Percentiles rank a stretch among this genome's conserved stretches.
phyloP scores from a whole-genome alignment of 1,140 invertebrate species.

The Lamellibrachia luymesi region DNA sequence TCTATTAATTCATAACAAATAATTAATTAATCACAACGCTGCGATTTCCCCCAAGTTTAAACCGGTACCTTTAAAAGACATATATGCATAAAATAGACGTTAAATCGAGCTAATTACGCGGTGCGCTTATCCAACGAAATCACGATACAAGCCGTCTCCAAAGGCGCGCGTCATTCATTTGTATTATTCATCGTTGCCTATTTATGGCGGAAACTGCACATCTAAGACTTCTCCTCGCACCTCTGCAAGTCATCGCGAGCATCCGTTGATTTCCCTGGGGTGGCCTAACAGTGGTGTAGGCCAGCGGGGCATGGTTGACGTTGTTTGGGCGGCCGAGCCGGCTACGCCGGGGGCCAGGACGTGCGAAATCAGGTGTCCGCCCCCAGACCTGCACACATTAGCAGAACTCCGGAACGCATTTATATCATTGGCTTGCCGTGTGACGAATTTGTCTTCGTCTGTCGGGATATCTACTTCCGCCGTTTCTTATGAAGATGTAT shows the following conservation, averaged over 20 bases:
- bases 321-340: background rate
- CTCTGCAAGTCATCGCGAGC: background rate
- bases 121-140: background rate
- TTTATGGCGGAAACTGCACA: background rate
- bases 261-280: background rate
- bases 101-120: background rate
- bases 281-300: background rate
- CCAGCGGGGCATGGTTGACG: background rate
- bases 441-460: background rate
- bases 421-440: background rate
- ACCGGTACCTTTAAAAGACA: background rate
- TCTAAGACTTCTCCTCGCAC: background rate
- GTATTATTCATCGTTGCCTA: slow-evolving; percentile 1
- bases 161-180: background rate
- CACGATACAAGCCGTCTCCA: background rate
- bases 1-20: background rate
- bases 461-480: background rate
- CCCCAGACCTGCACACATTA: background rate
- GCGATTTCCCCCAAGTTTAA: background rate
- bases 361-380: background rate
- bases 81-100: background rate
- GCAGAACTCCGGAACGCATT: background rate
- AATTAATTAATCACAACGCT: background rate
- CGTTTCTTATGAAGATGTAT: background rate
- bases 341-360: background rate